Conservation (phyloP, 2,797 vertebrate species). For the Chaunax sp. region DNA sequence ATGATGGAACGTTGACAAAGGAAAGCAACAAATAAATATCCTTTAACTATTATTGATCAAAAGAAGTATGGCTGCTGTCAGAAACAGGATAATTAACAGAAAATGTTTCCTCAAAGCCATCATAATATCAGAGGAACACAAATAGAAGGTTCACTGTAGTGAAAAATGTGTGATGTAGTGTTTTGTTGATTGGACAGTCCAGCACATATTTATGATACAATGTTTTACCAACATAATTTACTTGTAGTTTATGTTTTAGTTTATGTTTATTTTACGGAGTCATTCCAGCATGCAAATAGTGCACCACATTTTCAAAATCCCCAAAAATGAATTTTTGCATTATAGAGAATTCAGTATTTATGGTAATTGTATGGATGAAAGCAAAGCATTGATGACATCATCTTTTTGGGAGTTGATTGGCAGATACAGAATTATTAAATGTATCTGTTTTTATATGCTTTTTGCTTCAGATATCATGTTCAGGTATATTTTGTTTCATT, state of each 20-base stretch:
- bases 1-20: too few relatives aligned
- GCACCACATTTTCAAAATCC: neutral
- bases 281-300: neutral
- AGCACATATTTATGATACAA: too few relatives aligned
- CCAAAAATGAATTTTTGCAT: neutral
- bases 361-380: too few relatives aligned
- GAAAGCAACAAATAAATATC: constrained; percentile 21
- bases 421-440: constrained; percentile 13
- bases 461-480: neutral
- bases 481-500: neutral
- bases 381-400: too few relatives aligned
- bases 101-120: too few relatives aligned
- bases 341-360: neutral
- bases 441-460: neutral
- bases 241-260: neutral
- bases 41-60: constrained; percentile 8
- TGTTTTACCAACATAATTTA: neutral
- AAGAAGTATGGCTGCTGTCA: constrained; percentile 1
- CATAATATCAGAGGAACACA: too few relatives aligned
- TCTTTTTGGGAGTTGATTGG: neutral
- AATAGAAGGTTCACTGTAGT: too few relatives aligned
- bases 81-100: constrained; percentile 5
- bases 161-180: too few relatives aligned
- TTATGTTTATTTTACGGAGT: neutral
- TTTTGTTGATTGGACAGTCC: too few relatives aligned